Evolutionary conservation across 2,113 vertebrate species (phyloP).

Genomic region (Gnathonemus longibarbis): DNA sequence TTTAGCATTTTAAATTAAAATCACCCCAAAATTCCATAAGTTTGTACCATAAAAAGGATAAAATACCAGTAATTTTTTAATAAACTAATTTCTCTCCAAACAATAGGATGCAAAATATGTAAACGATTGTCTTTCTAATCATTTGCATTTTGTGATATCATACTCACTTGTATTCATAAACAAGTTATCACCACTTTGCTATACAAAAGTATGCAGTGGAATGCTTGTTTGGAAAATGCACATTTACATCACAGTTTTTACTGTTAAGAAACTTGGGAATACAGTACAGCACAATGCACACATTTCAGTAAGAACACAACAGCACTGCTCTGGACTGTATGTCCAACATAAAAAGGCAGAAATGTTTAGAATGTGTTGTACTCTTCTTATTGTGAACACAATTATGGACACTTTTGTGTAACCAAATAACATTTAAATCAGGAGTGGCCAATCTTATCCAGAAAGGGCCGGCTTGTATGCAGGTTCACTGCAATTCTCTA

Average conservation of each 20-base stretch:
- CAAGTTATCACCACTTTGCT: neutral
- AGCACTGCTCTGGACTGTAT: neutral
- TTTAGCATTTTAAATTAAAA: neutral
- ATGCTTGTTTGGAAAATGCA: neutral
- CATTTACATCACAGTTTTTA: neutral
- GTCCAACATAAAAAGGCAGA: neutral
- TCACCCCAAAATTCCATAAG: neutral
- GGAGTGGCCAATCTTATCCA: too few relatives aligned
- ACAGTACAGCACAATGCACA: neutral
- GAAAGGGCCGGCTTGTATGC: too few relatives aligned
- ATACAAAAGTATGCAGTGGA: neutral
- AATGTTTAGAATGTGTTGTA: neutral
- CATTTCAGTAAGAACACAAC: neutral
- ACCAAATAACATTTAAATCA: neutral
- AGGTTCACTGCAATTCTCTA: too few relatives aligned
- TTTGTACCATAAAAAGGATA: neutral
- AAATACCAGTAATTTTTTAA: neutral
- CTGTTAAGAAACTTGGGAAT: neutral
- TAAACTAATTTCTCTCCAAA: neutral
- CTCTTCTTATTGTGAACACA: neutral
- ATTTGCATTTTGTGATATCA: neutral
- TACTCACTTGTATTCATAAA: neutral
- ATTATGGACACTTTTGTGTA: neutral
- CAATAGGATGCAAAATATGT: neutral
- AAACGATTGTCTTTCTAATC: neutral